Conservation (phyloP, 1,140 invertebrate genomes). For the Orchestia grillus region DNA sequence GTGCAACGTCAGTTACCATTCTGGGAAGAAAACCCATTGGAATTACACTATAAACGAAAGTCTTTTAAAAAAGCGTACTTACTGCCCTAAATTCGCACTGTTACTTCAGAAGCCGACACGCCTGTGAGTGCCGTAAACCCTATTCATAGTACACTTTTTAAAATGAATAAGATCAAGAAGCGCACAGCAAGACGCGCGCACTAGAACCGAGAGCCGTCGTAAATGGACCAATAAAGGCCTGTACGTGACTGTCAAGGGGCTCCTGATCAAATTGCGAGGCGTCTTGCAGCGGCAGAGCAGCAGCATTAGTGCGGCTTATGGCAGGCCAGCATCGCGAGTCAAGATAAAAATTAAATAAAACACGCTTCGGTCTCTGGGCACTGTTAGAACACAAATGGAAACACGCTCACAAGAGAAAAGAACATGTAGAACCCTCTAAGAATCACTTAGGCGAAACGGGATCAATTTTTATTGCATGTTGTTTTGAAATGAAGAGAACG, state of each 20-base stretch:
- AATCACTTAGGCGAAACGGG: not conserved
- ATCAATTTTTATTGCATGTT: not conserved
- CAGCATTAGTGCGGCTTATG: not conserved
- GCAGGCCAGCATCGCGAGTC: not conserved
- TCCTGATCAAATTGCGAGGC: conserved; percentile 39
- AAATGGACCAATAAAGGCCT: conserved; percentile 25
- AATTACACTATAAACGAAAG: not conserved
- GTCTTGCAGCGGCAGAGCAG: conserved; percentile 11
- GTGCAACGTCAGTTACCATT: too few species aligned
- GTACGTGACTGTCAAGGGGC: not conserved
- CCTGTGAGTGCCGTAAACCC: not conserved
- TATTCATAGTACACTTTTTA: too few species aligned
- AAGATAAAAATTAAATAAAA: conserved; percentile 4
- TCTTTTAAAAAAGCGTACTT: not conserved
- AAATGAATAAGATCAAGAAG: not conserved
- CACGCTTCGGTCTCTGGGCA: not conserved
- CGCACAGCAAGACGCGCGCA: not conserved
- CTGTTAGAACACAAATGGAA: not conserved
- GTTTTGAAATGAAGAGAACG: not conserved
- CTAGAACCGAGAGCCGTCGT: not conserved
- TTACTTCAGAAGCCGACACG: not conserved
- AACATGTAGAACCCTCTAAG: not conserved
- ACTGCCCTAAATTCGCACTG: not conserved
- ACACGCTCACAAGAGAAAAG: not conserved
- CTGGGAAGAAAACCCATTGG: not conserved